Base-by-base conservation (phyloP, 2,797 vertebrate species). In the Holocentrus rufus region DNA sequence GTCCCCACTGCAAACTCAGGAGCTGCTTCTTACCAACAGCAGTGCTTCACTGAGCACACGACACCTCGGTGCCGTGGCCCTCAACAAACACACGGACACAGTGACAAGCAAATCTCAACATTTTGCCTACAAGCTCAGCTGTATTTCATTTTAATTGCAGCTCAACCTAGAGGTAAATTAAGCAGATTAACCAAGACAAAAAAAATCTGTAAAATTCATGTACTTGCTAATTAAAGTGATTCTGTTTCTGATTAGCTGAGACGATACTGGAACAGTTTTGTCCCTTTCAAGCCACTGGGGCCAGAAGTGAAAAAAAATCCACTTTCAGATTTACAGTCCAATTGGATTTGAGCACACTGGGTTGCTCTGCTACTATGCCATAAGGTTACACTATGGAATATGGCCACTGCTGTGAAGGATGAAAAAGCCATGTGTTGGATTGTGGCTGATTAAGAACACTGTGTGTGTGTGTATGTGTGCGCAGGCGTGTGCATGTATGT, bases 351-450 rank as follows among this genome's bases (percentile, higher is more conserved):
- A 65, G 59, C 79, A 70, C 47, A 30, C 60, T 53, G 42, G 39
- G 82, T 46, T 47, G 65, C 78, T 82, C 53, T 61, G 84, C 85
- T 70, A 68, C 50, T 31, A 66, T 77, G 77, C 80, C 87, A 91
- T 88, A 89, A 80, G 91, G 85, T 81, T 81, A 85, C 79, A 72
- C 77, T 89, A 87, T 77, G 80, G 81, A 87, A 76, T 79, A 77
- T 49, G 68, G 67, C 60, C 77, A 79, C 84, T 74, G 84, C 87
- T 89, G 89, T 79, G 90, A 88, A 71, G 85, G 84, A 86, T 76
- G 77, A 64, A 84, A 71, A 77, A 71, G 76, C 85, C 87, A 86
- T 90, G 92, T 91, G 88, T 88, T 58, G 64, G 76, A 76, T 58
- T 78, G 82, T 77, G 59, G 68, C 57, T 73, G 68, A 34, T 14